Percentiles rank a stretch among this genome's conserved stretches.
phyloP scores from a whole-genome alignment of 1,140 invertebrate species.

The Diorhabda sublineata region DNA sequence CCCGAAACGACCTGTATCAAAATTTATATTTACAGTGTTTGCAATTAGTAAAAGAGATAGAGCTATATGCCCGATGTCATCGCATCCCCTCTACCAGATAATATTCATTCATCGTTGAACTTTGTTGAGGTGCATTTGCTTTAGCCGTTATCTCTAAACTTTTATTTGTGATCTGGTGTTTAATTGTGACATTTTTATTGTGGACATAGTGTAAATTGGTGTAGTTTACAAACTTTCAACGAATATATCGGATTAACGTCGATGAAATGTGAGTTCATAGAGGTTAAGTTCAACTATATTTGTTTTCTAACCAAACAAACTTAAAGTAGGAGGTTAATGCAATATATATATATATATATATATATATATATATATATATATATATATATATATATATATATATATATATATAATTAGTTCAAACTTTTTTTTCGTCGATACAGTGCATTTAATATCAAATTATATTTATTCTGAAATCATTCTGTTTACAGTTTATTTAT shows the following conservation, averaged over 20 bases:
- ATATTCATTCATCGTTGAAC: constrained; percentile 8
- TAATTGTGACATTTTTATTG: not conserved
- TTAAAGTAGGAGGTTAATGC: not conserved
- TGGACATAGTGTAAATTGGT: constrained; percentile 12
- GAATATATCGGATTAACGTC: constrained; percentile 1
- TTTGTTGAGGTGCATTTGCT: not conserved
- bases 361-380: no score
- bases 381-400: no score
- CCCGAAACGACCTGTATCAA: no score
- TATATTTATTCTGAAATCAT: not conserved
- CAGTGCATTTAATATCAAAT: no score
- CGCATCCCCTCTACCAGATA: constrained; percentile 7
- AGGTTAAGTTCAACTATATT: constrained; percentile 19
- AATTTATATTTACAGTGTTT: not conserved
- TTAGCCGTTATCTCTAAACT: constrained; percentile 3
- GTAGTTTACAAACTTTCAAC: not conserved
- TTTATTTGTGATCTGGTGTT: constrained; percentile 5
- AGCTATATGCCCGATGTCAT: not conserved
- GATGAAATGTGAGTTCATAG: constrained; percentile 13
- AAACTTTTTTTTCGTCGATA: no score
- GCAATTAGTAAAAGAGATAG: not conserved
- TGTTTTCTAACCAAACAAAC: constrained; percentile 16
- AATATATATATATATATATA: not conserved
- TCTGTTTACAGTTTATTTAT: not conserved
- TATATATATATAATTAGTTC: no score